A percentile compares a stretch with the other conserved stretches of the same genome.
Evolutionary conservation across 2,888 invertebrate genomes (phyloP).

Genomic region (Imbricaverruca yamaguchii): DNA sequence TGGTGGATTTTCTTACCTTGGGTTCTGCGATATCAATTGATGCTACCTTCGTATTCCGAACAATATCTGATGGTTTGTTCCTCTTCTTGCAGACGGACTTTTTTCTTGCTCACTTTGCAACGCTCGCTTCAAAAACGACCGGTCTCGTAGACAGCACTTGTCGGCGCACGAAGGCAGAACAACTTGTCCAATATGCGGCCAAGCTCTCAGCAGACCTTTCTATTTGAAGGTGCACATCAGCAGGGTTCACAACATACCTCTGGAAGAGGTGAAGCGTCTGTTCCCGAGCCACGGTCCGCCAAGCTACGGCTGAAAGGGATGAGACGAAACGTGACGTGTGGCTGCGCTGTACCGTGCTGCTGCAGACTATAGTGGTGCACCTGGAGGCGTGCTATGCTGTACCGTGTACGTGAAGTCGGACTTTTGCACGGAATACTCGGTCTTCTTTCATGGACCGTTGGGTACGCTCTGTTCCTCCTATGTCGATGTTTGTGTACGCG

Average conservation of each 20-base stretch:
- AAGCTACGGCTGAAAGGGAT: not conserved
- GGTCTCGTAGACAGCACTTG: conserved; percentile 1
- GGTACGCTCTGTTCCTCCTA: no score
- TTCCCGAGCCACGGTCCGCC: not conserved
- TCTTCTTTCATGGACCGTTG: not conserved
- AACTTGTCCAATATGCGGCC: not conserved
- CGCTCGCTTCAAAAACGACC: conserved; percentile 20
- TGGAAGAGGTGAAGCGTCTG: not conserved
- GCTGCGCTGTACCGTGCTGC: no score
- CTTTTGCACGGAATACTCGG: not conserved
- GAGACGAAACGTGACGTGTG: not conserved
- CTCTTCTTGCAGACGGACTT: not conserved
- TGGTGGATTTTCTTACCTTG: no score
- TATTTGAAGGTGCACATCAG: not conserved
- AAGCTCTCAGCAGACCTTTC: not conserved
- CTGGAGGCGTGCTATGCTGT: no score
- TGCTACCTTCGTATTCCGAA: not conserved
- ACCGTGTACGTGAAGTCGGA: not conserved
- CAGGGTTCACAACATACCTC: not conserved
- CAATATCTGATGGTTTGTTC: not conserved
- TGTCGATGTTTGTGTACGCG: no score
- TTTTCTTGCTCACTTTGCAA: conserved; percentile 4
- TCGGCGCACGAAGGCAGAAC: conserved; percentile 3
- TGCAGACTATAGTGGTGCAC: no score
- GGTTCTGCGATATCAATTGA: no score